These are phyloP conservation scores for Periophthalmodon schlosseri DNA, from an alignment of 2,113 vertebrate genomes.

Conservation along the genomic window DNA sequence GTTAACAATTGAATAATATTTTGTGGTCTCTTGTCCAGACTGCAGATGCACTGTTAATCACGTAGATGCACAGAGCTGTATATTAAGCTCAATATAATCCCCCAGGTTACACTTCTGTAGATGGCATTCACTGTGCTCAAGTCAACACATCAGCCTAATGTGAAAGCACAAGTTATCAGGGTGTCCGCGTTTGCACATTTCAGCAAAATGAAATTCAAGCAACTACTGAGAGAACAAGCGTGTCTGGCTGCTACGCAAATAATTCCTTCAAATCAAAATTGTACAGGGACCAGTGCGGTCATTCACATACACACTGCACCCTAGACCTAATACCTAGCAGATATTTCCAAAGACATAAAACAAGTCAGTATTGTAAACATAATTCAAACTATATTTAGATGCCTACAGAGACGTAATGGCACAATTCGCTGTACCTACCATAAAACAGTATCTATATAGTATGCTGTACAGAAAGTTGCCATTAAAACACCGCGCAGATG, in stretches of 20 bases:
- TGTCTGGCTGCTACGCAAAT: conserved; percentile 54
- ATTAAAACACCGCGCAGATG: conserved; percentile 56
- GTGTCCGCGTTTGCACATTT: conserved; percentile 64
- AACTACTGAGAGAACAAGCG: conserved; percentile 63
- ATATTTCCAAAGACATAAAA: conserved; percentile 63
- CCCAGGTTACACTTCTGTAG: conserved; percentile 41
- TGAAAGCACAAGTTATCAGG: conserved; percentile 71
- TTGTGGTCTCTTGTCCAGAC: conserved; percentile 15
- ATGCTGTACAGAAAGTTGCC: conserved; percentile 48
- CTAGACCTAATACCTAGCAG: conserved; percentile 54
- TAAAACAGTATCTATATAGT: conserved; percentile 60
- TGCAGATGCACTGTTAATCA: conserved; percentile 19
- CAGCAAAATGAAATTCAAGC: conserved; percentile 43
- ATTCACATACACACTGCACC: conserved; percentile 33
- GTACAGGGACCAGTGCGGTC: conserved; percentile 64
- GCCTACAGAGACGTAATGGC: conserved; percentile 38
- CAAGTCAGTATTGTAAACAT: conserved; percentile 36
- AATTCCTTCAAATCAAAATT: conserved; percentile 17
- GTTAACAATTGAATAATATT: conserved; percentile 13
- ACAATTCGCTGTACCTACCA: conserved; percentile 46
- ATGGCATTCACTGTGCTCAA: conserved; percentile 24
- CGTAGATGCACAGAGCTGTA: conserved; percentile 25
- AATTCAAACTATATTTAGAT: conserved; percentile 29
- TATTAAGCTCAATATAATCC: conserved; percentile 11
- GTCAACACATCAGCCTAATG: conserved; percentile 34